A percentile compares a stretch with the other conserved stretches of the same genome.
Evolutionary conservation across 2,888 invertebrate genomes (phyloP).

Genomic region (Hypomecis atomaria): DNA sequence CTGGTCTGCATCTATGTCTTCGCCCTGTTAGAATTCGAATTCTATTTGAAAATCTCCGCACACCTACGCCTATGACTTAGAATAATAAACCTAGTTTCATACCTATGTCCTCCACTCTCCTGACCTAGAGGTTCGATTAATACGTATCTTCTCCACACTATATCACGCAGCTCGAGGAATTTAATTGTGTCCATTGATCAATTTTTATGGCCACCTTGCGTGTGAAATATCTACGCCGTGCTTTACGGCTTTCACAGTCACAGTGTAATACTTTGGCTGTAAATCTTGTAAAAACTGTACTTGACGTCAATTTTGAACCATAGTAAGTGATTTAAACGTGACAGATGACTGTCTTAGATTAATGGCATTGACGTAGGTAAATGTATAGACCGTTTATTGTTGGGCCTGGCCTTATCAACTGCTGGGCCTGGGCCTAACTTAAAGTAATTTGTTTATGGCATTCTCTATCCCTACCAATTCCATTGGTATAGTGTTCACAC

Average conservation of each 20-base stretch:
- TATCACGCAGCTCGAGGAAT: constrained; percentile 14
- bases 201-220: constrained; percentile 69
- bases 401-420: too few relatives aligned
- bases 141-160: constrained; percentile 4
- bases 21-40: too few relatives aligned
- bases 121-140: constrained; percentile 3
- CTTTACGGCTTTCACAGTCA: constrained; percentile 2
- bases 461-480: too few relatives aligned
- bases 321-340: too few relatives aligned
- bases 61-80: background rate
- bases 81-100: background rate
- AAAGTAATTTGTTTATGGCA: too few relatives aligned
- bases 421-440: too few relatives aligned
- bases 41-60: too few relatives aligned
- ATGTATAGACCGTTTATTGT: too few relatives aligned
- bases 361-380: too few relatives aligned
- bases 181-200: constrained; percentile 59
- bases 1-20: too few relatives aligned
- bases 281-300: background rate
- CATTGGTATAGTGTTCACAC: too few relatives aligned
- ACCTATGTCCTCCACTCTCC: background rate
- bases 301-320: background rate
- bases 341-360: too few relatives aligned
- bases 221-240: constrained; percentile 42
- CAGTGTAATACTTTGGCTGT: background rate